Conservation (phyloP, 2,113 vertebrate genomes). For the Ailuropoda melanoleuca region DNA sequence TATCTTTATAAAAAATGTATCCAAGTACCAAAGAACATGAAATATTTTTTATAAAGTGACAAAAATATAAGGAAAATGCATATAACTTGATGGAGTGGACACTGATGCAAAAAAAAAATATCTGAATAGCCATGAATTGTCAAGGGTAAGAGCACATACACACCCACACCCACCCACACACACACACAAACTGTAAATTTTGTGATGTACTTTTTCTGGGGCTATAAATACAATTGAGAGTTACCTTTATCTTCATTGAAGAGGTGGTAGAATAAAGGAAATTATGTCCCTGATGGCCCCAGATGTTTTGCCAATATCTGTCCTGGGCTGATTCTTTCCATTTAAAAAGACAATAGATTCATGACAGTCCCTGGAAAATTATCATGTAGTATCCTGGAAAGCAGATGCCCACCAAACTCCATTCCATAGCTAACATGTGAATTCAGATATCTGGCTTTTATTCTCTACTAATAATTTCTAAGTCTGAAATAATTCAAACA, state of each 20-base stretch:
- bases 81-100: background rate
- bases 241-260: background rate
- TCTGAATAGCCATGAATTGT: background rate
- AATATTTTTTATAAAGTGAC: background rate
- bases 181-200: background rate
- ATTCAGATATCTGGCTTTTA: background rate
- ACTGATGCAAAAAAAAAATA: background rate
- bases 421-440: background rate
- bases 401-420: background rate
- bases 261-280: background rate
- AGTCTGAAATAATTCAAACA: background rate
- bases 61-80: background rate
- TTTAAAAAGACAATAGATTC: background rate
- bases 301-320: background rate
- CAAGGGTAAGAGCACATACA: background rate
- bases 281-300: background rate
- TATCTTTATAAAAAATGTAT: background rate
- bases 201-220: background rate
- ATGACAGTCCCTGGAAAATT: background rate
- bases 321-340: background rate
- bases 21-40: background rate
- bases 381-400: background rate
- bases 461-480: background rate
- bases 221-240: background rate
- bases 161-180: background rate